These are phyloP conservation scores for Eulithis testata DNA, from an alignment of 2,888 invertebrate genomes.

Conservation along the genomic window DNA sequence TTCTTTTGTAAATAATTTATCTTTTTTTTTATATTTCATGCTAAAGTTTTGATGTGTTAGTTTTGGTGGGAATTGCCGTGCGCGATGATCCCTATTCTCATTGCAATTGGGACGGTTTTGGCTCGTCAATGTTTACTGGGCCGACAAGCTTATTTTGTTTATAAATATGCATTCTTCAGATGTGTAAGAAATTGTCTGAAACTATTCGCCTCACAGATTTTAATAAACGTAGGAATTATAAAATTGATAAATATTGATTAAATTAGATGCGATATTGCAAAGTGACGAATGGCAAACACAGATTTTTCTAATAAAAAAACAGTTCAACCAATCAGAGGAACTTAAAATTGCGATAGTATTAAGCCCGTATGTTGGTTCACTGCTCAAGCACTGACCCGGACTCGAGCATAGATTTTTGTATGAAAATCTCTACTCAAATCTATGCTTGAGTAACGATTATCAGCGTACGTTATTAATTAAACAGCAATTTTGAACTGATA, in stretches of 20 bases:
- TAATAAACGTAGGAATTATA: slow-evolving; percentile 17
- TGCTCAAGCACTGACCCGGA: too few species aligned
- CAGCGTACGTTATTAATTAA: too few species aligned
- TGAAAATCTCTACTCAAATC: too few species aligned
- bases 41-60: slow-evolving; percentile 13
- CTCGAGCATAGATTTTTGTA: too few species aligned
- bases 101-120: slow-evolving; percentile 50
- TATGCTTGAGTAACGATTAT: too few species aligned
- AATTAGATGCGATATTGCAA: not conserved
- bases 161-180: slow-evolving; percentile 20
- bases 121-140: slow-evolving; percentile 41
- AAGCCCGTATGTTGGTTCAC: too few species aligned
- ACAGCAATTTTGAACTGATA: not conserved
- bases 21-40: not conserved
- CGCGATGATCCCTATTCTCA: slow-evolving; percentile 29
- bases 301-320: slow-evolving; percentile 4
- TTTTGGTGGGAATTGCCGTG: slow-evolving; percentile 16
- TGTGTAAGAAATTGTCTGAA: slow-evolving; percentile 3
- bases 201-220: slow-evolving; percentile 19
- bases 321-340: not conserved
- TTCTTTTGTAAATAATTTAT: slow-evolving; percentile 21
- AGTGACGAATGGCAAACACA: slow-evolving; percentile 4
- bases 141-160: slow-evolving; percentile 23
- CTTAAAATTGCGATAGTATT: not conserved
- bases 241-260: slow-evolving; percentile 16